Percentiles rank a stretch among this genome's conserved stretches.
Evolutionary conservation across 2,113 vertebrate species (phyloP).

Genomic region (Lepus americanus): DNA sequence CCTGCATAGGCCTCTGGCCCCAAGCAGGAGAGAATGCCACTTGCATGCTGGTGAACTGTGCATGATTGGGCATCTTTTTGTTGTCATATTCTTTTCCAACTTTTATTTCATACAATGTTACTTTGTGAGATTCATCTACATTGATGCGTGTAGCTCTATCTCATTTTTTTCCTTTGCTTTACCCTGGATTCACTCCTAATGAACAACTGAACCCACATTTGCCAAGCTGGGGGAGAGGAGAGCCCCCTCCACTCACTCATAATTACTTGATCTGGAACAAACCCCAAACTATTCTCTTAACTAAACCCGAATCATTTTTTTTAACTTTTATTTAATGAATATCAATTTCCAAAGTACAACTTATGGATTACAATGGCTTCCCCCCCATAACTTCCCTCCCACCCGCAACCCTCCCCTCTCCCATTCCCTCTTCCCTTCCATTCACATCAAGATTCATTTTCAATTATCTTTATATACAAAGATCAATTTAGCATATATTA

Average conservation of each 20-base stretch:
- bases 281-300: slow-evolving; percentile 49
- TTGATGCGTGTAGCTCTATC: neutral
- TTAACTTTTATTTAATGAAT: too few species aligned
- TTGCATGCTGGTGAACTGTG: slow-evolving; percentile 15
- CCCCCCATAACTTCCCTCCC: too few species aligned
- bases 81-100: neutral
- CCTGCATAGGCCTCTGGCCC: neutral
- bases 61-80: neutral
- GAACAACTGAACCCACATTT: slow-evolving; percentile 41
- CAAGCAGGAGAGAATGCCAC: slow-evolving; percentile 51
- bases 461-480: too few species aligned
- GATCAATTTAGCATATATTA: too few species aligned
- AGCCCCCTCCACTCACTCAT: neutral
- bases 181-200: neutral
- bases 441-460: too few species aligned
- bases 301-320: slow-evolving; percentile 34
- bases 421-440: too few species aligned
- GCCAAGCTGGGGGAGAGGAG: neutral
- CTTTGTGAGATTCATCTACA: neutral
- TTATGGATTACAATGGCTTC: too few species aligned
- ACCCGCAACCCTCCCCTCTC: too few species aligned
- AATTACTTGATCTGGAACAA: slow-evolving; percentile 58
- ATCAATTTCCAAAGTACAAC: too few species aligned
- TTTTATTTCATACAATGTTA: neutral
- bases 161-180: slow-evolving; percentile 50